Evolutionary conservation across 2,888 invertebrate species (phyloP), one percentile per base, ranked within the genome.

Genomic region (Malthinus flaveolus): DNA sequence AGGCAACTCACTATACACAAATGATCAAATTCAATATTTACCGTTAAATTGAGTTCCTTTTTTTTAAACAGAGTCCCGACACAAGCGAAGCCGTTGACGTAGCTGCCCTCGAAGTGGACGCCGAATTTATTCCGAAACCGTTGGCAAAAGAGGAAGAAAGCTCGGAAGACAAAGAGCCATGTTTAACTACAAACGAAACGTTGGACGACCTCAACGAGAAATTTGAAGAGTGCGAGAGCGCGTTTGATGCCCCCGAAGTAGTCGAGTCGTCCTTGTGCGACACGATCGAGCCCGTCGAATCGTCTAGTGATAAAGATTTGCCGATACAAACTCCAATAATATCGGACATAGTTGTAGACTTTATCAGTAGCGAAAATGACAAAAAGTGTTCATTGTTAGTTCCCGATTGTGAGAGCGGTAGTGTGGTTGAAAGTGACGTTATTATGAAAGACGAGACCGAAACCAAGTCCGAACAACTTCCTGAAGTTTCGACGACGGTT

Each of bases 141-240:
- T 23, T 5, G 23, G 23, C 5, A 5, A 23, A 23, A 23, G 5
- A 23, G 5, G 23, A 23, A 23, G 23, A 23, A 23, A 5, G n/a
- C n/a, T n/a, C 5, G 5, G 23, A 23, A 23, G 5, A 23, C 23
- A 23, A 23, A 23, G 23, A 23, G 23, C 23, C 23, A 5, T 23
- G 23, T 23, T 23, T 23, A 23, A 23, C 23, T 5, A 23, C 23
- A 23, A 23, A 23, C 5, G 23, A 23, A 23, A 23, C 23, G 2
- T 23, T 23, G 5, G 23, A 23, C 5, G 23, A 23, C 3, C 23
- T 23, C 3, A 23, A 23, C 5, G 74, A 79, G 69, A 69, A 75
- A 31, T 46, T 59, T 12, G 52, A 61, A 32, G 66, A 68, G 45
- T 81, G 80, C 70, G 81, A 31, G 62, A 71, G 50, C 71, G 75